Percentiles rank a stretch among this genome's conserved stretches.
Evolutionary conservation across 2,113 vertebrate genomes (phyloP).

Genomic region (Ivindomyrus marchei): DNA sequence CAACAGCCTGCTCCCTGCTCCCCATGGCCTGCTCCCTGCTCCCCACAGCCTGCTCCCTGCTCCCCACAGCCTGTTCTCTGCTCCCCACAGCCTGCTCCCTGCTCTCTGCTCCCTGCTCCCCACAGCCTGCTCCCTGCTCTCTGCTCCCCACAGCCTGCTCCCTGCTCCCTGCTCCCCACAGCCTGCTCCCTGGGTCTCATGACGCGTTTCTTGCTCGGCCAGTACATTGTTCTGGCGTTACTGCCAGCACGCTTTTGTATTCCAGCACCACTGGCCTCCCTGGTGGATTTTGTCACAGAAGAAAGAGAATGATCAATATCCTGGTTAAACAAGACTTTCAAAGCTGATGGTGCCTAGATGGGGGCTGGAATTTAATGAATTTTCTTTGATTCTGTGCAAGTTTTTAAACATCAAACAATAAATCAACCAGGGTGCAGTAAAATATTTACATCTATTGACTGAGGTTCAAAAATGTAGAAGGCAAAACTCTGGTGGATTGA

Average conservation of each 20-base stretch:
- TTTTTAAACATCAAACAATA: slow-evolving; percentile 99
- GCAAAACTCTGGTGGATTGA: slow-evolving; percentile 97
- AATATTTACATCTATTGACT: slow-evolving; percentile 99
- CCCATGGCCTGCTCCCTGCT: too few species aligned
- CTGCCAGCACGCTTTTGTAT: slow-evolving; percentile 89
- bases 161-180: not conserved
- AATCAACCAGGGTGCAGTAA: slow-evolving; percentile 98
- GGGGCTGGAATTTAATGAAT: slow-evolving; percentile 97
- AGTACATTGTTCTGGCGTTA: slow-evolving; percentile 65
- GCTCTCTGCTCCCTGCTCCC: not conserved
- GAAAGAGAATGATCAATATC: slow-evolving; percentile 99
- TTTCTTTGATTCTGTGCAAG: slow-evolving; percentile 98
- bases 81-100: too few species aligned
- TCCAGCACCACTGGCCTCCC: slow-evolving; percentile 87
- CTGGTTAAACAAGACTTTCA: slow-evolving; percentile 99
- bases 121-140: not conserved
- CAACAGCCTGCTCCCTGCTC: not conserved
- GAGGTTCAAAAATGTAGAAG: slow-evolving; percentile 95
- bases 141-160: not conserved
- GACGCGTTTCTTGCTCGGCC: slow-evolving; percentile 41
- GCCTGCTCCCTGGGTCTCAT: not conserved
- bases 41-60: too few species aligned
- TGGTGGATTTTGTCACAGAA: slow-evolving; percentile 98
- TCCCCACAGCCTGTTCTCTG: too few species aligned
- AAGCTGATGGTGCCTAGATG: slow-evolving; percentile 95